phyloP scores from a whole-genome alignment of 2,113 vertebrate genomes.

The Tamias sibiricus region DNA sequence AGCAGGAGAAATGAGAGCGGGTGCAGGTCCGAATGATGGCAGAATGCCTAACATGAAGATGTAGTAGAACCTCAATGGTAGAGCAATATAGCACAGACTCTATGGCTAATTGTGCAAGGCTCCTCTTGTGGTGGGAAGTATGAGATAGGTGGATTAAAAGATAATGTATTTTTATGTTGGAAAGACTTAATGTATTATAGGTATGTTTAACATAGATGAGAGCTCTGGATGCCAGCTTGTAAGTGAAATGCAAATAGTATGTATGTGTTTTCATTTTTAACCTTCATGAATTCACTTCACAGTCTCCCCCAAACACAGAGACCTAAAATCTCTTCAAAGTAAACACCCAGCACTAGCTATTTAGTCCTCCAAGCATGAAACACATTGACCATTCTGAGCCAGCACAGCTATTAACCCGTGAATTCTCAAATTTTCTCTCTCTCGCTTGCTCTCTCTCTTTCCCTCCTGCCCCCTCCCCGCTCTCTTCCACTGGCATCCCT shows the following conservation, averaged over 20 bases:
- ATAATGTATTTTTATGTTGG: background rate
- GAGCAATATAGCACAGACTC: background rate
- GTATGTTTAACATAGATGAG: constrained; percentile 22
- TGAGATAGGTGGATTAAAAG: background rate
- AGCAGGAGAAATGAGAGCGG: constrained; percentile 5
- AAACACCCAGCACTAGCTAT: constrained; percentile 79
- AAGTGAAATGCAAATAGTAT: constrained; percentile 66
- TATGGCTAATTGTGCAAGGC: background rate
- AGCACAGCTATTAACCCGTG: constrained; percentile 73
- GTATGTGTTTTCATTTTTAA: constrained; percentile 81
- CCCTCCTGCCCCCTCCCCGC: too few species aligned
- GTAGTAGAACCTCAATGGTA: background rate
- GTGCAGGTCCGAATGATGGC: constrained; percentile 49
- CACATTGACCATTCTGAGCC: constrained; percentile 77
- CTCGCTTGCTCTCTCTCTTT: constrained; percentile 13
- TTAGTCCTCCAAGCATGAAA: constrained; percentile 78
- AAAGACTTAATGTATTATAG: background rate
- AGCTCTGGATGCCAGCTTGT: constrained; percentile 63
- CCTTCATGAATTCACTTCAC: constrained; percentile 79
- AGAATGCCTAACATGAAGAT: constrained; percentile 56
- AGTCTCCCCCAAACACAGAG: constrained; percentile 78
- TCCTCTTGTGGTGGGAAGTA: background rate
- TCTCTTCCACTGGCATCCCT: background rate
- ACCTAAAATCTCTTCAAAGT: constrained; percentile 83
- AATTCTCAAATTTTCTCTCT: constrained; percentile 64